Conservation (phyloP, 2,888 invertebrate species). For the Nebria salina region DNA sequence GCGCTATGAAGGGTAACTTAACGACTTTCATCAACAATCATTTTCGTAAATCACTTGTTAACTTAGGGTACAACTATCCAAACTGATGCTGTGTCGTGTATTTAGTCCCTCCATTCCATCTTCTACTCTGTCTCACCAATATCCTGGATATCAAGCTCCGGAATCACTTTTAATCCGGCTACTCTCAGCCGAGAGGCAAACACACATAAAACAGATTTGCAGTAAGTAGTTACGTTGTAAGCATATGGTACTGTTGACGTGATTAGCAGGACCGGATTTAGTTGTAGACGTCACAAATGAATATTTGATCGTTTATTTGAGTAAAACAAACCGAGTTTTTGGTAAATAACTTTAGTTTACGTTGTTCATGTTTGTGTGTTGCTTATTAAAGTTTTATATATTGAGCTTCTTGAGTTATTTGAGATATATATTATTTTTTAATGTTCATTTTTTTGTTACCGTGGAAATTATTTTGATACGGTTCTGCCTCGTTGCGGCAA, state of each 20-base stretch:
- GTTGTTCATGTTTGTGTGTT: too few species aligned
- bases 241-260: conserved; percentile 1
- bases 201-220: conserved; percentile 12
- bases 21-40: conserved; percentile 11
- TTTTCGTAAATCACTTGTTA: conserved; percentile 16
- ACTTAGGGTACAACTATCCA: neutral
- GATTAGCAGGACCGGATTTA: neutral
- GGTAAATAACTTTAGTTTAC: too few species aligned
- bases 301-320: too few species aligned
- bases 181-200: neutral
- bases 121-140: neutral
- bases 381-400: too few species aligned
- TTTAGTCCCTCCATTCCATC: neutral
- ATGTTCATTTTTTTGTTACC: neutral
- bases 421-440: neutral
- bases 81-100: too few species aligned
- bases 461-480: neutral
- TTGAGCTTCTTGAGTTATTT: neutral
- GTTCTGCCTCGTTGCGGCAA: conserved; percentile 12
- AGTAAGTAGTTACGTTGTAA: neutral
- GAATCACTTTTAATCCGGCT: conserved; percentile 16
- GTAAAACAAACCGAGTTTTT: too few species aligned
- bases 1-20: neutral
- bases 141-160: neutral
- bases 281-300: too few species aligned